Base-by-base conservation (phyloP, 2,797 vertebrate genomes). In the Yasuhikotakia modesta region DNA sequence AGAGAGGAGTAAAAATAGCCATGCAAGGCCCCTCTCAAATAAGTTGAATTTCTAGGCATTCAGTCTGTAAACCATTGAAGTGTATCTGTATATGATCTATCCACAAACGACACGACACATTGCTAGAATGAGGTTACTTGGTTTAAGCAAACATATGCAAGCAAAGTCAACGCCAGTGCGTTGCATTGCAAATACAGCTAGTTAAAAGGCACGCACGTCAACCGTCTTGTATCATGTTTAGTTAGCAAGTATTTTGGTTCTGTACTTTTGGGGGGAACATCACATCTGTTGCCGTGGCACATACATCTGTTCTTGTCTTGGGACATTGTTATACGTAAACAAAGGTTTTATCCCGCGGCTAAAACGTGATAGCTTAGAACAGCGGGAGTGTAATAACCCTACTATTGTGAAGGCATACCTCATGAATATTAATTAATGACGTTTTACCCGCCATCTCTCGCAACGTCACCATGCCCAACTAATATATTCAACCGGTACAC, bases 1-100 rank as follows among this genome's bases (percentile, higher is more conserved):
- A 84, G 64, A 79, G 83, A 85, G 52, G 70, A 50, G 64, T 89
- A 91, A 89, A 91, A 91, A 92, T 92, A 91, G 90, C 82, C 21
- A 27, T 64, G 77, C 60, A 58, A 75, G 63, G n/a, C 35, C 48
- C 61, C 30, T 69, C 57, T 74, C 65, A 73, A 70, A 81, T 78
- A 32, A 75, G 72, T 52, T 14, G 65, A 13, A 48, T 65, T 65
- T 70, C 39, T 57, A 64, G 35, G 57, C 4, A 76, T 48, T 24
- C 6, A 10, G 2, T 53, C 43, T 11, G 55, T 64, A 39, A n/a
- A 22, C 65, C 35, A n/a, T 32, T 48, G 4, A 21, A 17, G 27
- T 21, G 5, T 58, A 53, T n/a, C 11, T 22, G 39, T 48, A 60
- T 68, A 69, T 61, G 8, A 50, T 50, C 2, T 35, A 55, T 17